Percentiles rank a stretch among this genome's conserved stretches.
These are phyloP conservation scores for Cartodere bifasciata DNA, from an alignment of 2,888 invertebrate species.

Conservation along the genomic window DNA sequence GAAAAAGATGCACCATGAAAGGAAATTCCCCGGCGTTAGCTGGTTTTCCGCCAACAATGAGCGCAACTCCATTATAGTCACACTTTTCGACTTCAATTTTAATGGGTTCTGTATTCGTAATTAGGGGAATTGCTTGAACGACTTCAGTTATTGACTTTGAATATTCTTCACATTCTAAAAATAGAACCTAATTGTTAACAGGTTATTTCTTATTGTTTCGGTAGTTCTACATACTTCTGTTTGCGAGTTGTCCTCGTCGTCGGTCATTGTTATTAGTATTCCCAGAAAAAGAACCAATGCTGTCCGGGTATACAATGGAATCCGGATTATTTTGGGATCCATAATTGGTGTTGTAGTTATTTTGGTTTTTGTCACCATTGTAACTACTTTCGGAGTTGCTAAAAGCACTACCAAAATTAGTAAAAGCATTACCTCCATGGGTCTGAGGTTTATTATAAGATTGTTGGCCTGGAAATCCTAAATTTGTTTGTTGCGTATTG, in stretches of 20 bases:
- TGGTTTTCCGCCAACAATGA: slow-evolving; percentile 46
- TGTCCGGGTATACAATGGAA: slow-evolving; percentile 9
- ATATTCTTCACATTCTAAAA: slow-evolving; percentile 45
- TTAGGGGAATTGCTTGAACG: slow-evolving; percentile 40
- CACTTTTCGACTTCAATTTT: slow-evolving; percentile 40
- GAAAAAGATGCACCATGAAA: slow-evolving; percentile 46
- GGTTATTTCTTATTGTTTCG: background rate
- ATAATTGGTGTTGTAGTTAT: background rate
- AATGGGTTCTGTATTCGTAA: slow-evolving; percentile 37
- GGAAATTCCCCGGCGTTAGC: slow-evolving; percentile 45
- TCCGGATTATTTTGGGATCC: slow-evolving; percentile 5
- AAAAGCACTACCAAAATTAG: background rate
- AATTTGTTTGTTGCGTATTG: too few relatives aligned
- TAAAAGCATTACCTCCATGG: too few relatives aligned
- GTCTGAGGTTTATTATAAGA: too few relatives aligned
- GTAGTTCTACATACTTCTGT: background rate
- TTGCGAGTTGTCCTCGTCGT: too few relatives aligned
- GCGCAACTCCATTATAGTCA: slow-evolving; percentile 36
- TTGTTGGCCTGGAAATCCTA: too few relatives aligned
- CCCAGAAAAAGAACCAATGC: slow-evolving; percentile 6
- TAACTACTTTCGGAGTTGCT: slow-evolving; percentile 2
- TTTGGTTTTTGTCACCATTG: slow-evolving; percentile 2
- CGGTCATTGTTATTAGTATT: slow-evolving; percentile 7
- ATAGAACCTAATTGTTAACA: background rate
- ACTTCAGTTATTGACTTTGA: slow-evolving; percentile 36